A percentile compares a stretch with the other conserved stretches of the same genome.
phyloP scores from a whole-genome alignment of 2,888 invertebrate species.

The Ochlodes sylvanus region DNA sequence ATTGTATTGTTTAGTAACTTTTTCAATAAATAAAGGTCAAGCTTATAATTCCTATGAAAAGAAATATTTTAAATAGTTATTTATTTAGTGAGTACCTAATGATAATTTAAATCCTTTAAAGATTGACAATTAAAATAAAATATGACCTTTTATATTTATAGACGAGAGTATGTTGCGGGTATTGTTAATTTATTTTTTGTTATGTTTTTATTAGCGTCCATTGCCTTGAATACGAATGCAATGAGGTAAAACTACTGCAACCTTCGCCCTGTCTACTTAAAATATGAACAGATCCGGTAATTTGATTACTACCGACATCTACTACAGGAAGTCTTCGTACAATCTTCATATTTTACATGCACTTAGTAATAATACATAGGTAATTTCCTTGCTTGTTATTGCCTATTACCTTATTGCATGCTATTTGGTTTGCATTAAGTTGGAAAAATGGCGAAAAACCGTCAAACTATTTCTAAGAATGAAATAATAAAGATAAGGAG shows the following conservation, averaged over 20 bases:
- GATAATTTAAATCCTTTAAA: background rate
- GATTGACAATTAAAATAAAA: conserved; percentile 3
- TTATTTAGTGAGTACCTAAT: background rate
- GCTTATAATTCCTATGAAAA: no score
- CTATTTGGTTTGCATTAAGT: background rate
- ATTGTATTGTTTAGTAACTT: no score
- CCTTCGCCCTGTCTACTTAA: conserved; percentile 32
- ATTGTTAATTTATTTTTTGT: conserved; percentile 46
- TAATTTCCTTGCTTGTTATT: conserved; percentile 2
- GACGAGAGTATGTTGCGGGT: conserved; percentile 29
- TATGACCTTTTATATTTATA: conserved; percentile 52
- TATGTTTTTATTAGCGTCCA: conserved; percentile 41
- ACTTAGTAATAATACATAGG: background rate
- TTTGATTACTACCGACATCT: conserved; percentile 21
- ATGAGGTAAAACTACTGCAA: conserved; percentile 46
- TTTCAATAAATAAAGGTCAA: no score
- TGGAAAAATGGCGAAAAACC: no score
- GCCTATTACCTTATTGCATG: background rate
- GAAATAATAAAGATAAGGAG: no score
- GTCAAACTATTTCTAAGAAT: no score
- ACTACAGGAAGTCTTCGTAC: conserved; percentile 22
- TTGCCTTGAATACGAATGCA: conserved; percentile 48
- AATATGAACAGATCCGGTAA: conserved; percentile 29
- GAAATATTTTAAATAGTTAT: no score
- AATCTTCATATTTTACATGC: conserved; percentile 6